phyloP scores from a whole-genome alignment of 2,888 invertebrate genomes.

The Melikaiella ostensackeni region DNA sequence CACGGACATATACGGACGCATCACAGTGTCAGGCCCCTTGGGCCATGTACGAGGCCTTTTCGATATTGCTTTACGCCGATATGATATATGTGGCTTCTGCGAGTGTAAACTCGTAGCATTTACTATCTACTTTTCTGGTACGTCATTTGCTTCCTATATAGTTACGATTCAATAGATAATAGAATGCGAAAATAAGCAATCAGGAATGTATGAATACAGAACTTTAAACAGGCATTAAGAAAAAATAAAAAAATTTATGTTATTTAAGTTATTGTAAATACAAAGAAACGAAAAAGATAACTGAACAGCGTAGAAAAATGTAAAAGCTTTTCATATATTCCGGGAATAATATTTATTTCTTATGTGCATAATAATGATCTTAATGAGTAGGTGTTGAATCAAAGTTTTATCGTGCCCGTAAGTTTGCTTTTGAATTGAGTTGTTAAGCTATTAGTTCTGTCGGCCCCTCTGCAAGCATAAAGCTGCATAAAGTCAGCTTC shows the following conservation, averaged over 20 bases:
- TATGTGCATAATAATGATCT: not conserved
- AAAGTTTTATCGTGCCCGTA: not conserved
- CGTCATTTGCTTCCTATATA: slow-evolving; percentile 19
- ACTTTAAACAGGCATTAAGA: not conserved
- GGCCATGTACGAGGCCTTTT: slow-evolving; percentile 54
- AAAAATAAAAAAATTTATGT: too few relatives aligned
- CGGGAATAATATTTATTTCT: not conserved
- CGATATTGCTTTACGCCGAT: slow-evolving; percentile 67
- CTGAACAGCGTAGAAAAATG: not conserved
- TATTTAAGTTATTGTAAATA: not conserved
- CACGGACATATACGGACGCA: slow-evolving; percentile 51
- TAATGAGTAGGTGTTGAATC: slow-evolving; percentile 4
- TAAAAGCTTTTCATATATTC: not conserved
- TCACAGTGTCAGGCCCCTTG: slow-evolving; percentile 54
- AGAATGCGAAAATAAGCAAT: not conserved
- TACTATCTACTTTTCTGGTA: not conserved
- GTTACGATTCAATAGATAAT: not conserved
- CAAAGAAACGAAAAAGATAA: not conserved
- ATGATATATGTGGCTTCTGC: slow-evolving; percentile 63
- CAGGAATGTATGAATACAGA: not conserved
- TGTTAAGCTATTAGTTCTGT: not conserved
- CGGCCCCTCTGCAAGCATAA: slow-evolving; percentile 28
- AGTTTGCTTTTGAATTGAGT: slow-evolving; percentile 12
- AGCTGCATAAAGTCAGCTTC: slow-evolving; percentile 17
- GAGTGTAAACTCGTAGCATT: not conserved